phyloP scores from a whole-genome alignment of 1,140 invertebrate genomes.

The Heliothis virescens region DNA sequence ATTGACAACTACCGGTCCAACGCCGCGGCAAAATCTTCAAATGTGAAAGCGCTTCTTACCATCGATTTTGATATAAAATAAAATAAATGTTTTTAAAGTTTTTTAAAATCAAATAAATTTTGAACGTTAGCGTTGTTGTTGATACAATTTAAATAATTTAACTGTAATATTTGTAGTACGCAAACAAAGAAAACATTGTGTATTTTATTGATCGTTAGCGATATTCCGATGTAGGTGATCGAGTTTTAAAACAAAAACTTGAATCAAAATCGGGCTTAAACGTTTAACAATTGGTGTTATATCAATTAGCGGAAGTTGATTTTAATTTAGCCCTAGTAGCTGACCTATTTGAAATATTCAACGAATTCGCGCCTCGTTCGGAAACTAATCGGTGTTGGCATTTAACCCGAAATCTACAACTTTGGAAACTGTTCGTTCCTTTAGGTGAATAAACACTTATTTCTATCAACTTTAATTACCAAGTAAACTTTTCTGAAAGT shows the following conservation, averaged over 20 bases:
- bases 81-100: too few species aligned
- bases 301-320: constrained; percentile 34
- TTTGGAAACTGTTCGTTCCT: constrained; percentile 7
- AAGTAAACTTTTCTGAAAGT: background rate
- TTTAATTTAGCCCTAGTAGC: constrained; percentile 16
- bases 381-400: background rate
- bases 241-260: background rate
- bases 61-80: too few species aligned
- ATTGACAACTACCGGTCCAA: too few species aligned
- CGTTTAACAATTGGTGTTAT: constrained; percentile 16
- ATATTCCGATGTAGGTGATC: background rate
- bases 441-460: constrained; percentile 12
- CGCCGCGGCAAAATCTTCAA: too few species aligned
- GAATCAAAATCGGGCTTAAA: constrained; percentile 2
- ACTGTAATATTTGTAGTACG: too few species aligned
- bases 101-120: too few species aligned
- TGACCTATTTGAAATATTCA: constrained; percentile 31
- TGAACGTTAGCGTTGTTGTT: too few species aligned
- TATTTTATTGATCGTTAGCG: too few species aligned
- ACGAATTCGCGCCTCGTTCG: constrained; percentile 4
- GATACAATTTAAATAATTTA: too few species aligned
- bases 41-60: too few species aligned
- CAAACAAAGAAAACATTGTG: too few species aligned
- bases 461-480: background rate
- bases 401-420: background rate